Percentiles rank a stretch among this genome's conserved stretches.
Conservation (phyloP, 2,797 vertebrate species). For the Coendou prehensilis region DNA sequence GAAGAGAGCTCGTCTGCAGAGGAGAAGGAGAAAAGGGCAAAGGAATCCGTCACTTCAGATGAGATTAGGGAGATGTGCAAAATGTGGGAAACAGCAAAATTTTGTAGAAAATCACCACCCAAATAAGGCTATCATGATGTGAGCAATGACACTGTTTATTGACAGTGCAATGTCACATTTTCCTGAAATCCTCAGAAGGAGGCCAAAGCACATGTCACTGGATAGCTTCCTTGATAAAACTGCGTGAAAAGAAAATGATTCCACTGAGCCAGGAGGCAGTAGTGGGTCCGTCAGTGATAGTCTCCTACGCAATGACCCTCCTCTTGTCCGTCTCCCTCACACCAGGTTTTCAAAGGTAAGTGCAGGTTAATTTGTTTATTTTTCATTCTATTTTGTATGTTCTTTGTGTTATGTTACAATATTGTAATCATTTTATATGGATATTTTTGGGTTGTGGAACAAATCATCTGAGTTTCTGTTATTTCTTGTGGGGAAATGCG, state of each 20-base stretch:
- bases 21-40: background rate
- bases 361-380: background rate
- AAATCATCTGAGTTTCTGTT: background rate
- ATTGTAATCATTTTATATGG: background rate
- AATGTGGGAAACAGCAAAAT: background rate
- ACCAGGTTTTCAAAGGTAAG: background rate
- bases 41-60: background rate
- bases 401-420: background rate
- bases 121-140: background rate
- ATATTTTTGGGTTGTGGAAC: background rate
- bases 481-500: background rate
- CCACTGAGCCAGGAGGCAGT: fast-evolving
- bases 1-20: background rate
- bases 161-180: background rate
- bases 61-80: background rate
- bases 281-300: background rate
- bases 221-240: background rate
- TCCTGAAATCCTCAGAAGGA: background rate
- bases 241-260: background rate
- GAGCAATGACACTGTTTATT: background rate
- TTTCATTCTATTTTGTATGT: background rate
- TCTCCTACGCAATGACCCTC: fast-evolving
- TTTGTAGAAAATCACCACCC: background rate
- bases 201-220: background rate
- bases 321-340: background rate